Base-by-base conservation (phyloP, 1,140 invertebrate genomes). In the Listronotus bonariensis region DNA sequence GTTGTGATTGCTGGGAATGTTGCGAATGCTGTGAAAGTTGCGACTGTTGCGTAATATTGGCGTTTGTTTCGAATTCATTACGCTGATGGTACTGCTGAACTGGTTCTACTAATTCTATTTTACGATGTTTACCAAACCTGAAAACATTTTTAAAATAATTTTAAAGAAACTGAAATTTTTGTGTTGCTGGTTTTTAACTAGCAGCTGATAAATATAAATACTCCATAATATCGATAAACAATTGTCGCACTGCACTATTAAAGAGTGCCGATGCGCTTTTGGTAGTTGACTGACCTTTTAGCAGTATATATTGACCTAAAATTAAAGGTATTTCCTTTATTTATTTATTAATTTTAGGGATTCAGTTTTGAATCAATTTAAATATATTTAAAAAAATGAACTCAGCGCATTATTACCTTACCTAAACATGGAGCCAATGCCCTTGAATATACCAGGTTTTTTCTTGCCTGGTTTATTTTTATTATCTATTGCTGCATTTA, bases 341-440 rank as follows among this genome's bases (percentile, higher is more conserved):
- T n/a, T n/a, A n/a, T n/a, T n/a, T n/a, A n/a, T 26, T 26, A 26
- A 26, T 26, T 26, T 3, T 3, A 26, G 5, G 20, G 20, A 26
- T 3, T 26, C 1, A 26, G 2, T 26, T 26, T 5, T 26, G 5
- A 26, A 26, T 26, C 20, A 26, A 1, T 26, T 5, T 26, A 26
- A 26, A 26, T 26, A 26, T 1, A 26, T n/a, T n/a, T 5, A 26
- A 26, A 3, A 26, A 26, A 26, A 26, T 26, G 1, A 26, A 43
- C 43, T 8, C 12, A 32, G 53, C 15, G 36, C 4, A 14, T 65
- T 15, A 58, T 55, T 55, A 41, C 58, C 40, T 68, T 69, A 85
- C 80, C 92, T 85, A 65, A 92, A 89, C 87, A 92, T 92, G 6
- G 89, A 89, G 0, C 90, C 88, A 15, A 94, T 88, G 15, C 92